These are phyloP conservation scores for Listronotus bonariensis DNA, from an alignment of 1,140 invertebrate species.

Conservation along the genomic window DNA sequence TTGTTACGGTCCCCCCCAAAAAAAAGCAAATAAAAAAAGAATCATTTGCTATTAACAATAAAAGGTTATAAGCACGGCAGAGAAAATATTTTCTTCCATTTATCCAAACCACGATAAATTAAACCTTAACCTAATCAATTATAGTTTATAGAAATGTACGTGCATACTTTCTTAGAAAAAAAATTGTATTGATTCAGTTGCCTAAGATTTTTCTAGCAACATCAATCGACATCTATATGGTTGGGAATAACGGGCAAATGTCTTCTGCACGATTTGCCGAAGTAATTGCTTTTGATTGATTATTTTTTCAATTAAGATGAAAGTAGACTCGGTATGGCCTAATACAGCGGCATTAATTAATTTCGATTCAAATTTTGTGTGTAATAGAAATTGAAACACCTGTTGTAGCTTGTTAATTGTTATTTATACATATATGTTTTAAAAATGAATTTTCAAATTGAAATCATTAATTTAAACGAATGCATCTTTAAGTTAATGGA, in stretches of 20 bases:
- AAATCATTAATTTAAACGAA: no score
- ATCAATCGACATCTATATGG: slow-evolving; percentile 17
- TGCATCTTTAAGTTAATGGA: no score
- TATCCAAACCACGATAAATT: no score
- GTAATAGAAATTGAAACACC: slow-evolving; percentile 5
- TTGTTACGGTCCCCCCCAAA: no score
- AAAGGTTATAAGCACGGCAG: no score
- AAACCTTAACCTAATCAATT: slow-evolving; percentile 3
- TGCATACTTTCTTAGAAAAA: neutral
- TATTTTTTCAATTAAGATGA: slow-evolving; percentile 33
- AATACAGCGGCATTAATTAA: slow-evolving; percentile 21
- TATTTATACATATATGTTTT: no score
- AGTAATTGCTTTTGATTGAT: slow-evolving; percentile 30
- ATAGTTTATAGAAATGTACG: neutral
- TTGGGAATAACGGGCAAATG: slow-evolving; percentile 20
- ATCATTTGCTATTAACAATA: no score
- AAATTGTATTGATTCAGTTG: slow-evolving; percentile 4
- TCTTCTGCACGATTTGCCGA: slow-evolving; percentile 26
- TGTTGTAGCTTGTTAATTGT: no score
- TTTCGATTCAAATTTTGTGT: slow-evolving; percentile 7
- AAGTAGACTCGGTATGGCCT: slow-evolving; percentile 20
- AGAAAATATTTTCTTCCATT: no score
- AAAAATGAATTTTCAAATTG: no score
- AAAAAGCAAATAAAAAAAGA: no score
- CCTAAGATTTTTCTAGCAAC: slow-evolving; percentile 10